A percentile compares a stretch with the other conserved stretches of the same genome.
Conservation (phyloP, 2,113 vertebrate genomes). For the Calidris pygmaea region DNA sequence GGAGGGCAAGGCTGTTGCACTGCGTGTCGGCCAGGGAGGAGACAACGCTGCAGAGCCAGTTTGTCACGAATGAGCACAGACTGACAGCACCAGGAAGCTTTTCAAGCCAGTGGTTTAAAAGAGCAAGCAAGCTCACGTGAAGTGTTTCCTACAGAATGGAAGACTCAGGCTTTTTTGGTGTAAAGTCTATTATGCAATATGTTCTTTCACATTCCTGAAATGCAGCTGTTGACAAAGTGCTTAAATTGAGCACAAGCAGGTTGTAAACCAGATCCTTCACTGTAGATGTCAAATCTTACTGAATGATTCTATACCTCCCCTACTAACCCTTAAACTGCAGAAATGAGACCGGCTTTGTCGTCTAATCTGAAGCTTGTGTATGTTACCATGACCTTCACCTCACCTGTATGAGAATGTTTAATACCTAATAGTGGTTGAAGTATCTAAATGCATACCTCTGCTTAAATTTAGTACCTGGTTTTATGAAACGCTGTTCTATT, state of each 20-base stretch:
- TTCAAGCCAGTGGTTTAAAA: neutral
- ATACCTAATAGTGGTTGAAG: neutral
- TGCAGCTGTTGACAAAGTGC: neutral
- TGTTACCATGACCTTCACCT: neutral
- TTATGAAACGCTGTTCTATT: neutral
- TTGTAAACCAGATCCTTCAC: neutral
- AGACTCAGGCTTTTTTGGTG: neutral
- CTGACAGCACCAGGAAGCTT: neutral
- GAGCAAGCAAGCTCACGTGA: neutral
- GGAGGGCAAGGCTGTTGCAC: no score
- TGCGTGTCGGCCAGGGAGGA: neutral
- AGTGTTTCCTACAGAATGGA: neutral
- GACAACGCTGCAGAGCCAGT: neutral
- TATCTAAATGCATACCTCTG: neutral
- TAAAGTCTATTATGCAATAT: neutral
- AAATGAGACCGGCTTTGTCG: neutral
- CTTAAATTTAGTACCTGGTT: neutral
- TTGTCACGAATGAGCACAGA: neutral
- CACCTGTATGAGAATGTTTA: neutral
- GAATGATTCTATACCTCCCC: neutral
- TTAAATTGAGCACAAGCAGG: neutral
- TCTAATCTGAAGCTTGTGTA: neutral
- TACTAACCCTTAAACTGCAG: neutral
- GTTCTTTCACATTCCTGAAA: neutral
- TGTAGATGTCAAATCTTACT: neutral